A percentile compares a stretch with the other conserved stretches of the same genome.
These are phyloP conservation scores for Cecropterus lyciades DNA, from an alignment of 1,140 invertebrate species.

Conservation along the genomic window DNA sequence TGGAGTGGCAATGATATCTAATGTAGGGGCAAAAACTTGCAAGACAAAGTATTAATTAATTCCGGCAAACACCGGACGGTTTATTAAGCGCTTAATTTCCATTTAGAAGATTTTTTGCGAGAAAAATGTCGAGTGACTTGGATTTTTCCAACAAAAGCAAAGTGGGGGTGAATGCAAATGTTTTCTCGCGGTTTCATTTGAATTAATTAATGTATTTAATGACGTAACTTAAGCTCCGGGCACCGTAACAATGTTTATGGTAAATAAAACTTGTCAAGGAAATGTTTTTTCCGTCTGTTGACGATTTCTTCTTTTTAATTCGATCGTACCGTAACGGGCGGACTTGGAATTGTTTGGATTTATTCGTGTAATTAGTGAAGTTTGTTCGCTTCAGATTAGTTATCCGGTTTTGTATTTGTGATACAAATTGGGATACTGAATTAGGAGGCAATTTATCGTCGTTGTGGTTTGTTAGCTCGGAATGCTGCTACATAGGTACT, in stretches of 20 bases:
- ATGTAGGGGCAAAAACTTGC: constrained; percentile 71
- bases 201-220: constrained; percentile 83
- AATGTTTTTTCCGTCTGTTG: constrained; percentile 75
- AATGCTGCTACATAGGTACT: constrained; percentile 9
- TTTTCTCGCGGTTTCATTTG: constrained; percentile 80
- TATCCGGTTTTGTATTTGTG: constrained; percentile 62
- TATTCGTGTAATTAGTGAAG: constrained; percentile 81
- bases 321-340: constrained; percentile 56
- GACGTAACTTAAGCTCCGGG: constrained; percentile 70
- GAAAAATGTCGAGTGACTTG: constrained; percentile 56
- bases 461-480: constrained; percentile 16
- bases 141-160: constrained; percentile 64
- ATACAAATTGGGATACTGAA: constrained; percentile 63
- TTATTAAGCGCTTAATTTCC: constrained; percentile 78
- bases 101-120: constrained; percentile 65
- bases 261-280: constrained; percentile 83
- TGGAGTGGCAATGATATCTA: constrained; percentile 62
- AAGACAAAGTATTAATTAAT: constrained; percentile 79
- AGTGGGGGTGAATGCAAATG: constrained; percentile 67
- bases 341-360: constrained; percentile 74
- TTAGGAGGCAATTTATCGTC: constrained; percentile 45
- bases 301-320: constrained; percentile 73
- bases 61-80: constrained; percentile 60
- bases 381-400: constrained; percentile 73
- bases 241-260: constrained; percentile 76